Percentiles rank a stretch among this genome's conserved stretches.
phyloP scores from a whole-genome alignment of 2,113 vertebrate genomes.

The Calypte anna region DNA sequence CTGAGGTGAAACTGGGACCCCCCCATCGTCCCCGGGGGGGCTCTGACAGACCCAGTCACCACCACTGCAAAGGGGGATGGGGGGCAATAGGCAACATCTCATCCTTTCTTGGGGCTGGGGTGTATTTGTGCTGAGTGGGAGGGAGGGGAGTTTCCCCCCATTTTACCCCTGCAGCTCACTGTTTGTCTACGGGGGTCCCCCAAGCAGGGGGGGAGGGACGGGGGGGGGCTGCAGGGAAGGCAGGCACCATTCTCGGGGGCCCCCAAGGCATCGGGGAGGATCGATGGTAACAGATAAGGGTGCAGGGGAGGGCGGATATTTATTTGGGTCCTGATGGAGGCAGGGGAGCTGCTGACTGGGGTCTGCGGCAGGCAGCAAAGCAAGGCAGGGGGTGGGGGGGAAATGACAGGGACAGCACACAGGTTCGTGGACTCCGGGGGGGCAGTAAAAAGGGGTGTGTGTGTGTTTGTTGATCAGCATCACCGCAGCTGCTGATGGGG shows the following conservation, averaged over 20 bases:
- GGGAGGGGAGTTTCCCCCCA: not conserved
- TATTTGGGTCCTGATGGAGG: not conserved
- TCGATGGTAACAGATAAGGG: not conserved
- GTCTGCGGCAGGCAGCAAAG: not conserved
- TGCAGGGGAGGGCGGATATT: not conserved
- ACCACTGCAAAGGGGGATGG: not conserved
- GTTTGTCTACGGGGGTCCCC: not conserved
- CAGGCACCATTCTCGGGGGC: not conserved
- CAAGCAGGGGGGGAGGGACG: not conserved
- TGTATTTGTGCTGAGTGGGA: not conserved
- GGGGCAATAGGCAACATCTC: not conserved
- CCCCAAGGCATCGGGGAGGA: not conserved
- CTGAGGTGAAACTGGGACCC: not conserved
- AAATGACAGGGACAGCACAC: too few species aligned
- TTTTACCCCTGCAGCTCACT: not conserved
- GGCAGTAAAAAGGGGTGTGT: not conserved
- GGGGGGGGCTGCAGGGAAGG: not conserved
- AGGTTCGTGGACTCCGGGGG: not conserved
- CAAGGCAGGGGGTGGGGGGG: too few species aligned
- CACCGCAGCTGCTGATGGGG: not conserved
- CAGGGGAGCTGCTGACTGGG: not conserved
- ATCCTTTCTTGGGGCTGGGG: not conserved
- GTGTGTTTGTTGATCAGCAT: constrained; percentile 14
- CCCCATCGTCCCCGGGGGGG: too few species aligned
- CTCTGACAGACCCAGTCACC: not conserved